Percentiles rank a stretch among this genome's conserved stretches.
Evolutionary conservation across 2,888 invertebrate species (phyloP).

Genomic region (Perdita meconis): DNA sequence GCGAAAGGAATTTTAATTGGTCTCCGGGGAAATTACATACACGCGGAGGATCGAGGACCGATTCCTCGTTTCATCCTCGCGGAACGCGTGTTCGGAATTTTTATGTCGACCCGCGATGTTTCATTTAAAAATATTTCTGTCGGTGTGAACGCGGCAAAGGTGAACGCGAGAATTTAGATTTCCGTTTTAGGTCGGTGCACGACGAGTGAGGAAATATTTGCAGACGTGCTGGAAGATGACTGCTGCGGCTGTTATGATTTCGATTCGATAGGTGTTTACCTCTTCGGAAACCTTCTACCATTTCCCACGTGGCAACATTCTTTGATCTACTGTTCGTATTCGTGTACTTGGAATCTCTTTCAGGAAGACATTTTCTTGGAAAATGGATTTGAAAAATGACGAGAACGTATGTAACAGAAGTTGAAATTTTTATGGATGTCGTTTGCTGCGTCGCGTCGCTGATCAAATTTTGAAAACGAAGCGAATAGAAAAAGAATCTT

Average conservation of each 20-base stretch:
- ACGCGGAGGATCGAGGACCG: slow-evolving; percentile 16
- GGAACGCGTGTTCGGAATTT: slow-evolving; percentile 31
- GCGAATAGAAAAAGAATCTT: no score
- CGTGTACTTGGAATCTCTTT: background rate
- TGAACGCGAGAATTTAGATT: slow-evolving; percentile 29
- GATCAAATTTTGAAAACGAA: no score
- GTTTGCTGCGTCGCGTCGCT: no score
- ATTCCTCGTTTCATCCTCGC: slow-evolving; percentile 3
- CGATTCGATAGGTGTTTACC: slow-evolving; percentile 18
- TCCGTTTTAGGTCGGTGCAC: background rate
- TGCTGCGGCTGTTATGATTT: slow-evolving; percentile 19
- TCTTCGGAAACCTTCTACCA: slow-evolving; percentile 1
- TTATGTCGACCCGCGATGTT: slow-evolving; percentile 7
- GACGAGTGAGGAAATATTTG: slow-evolving; percentile 2
- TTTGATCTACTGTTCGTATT: background rate
- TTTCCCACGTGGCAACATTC: background rate
- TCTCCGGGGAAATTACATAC: slow-evolving; percentile 55
- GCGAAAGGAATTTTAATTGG: slow-evolving; percentile 72
- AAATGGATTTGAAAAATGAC: no score
- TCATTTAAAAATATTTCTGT: no score
- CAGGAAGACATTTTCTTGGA: no score
- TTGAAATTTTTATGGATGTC: no score
- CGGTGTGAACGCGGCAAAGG: no score
- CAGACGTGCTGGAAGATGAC: background rate
- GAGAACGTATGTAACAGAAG: no score